Percentiles rank a stretch among this genome's conserved stretches.
Evolutionary conservation across 2,888 invertebrate genomes (phyloP).

Genomic region (Lepas anatifera): DNA sequence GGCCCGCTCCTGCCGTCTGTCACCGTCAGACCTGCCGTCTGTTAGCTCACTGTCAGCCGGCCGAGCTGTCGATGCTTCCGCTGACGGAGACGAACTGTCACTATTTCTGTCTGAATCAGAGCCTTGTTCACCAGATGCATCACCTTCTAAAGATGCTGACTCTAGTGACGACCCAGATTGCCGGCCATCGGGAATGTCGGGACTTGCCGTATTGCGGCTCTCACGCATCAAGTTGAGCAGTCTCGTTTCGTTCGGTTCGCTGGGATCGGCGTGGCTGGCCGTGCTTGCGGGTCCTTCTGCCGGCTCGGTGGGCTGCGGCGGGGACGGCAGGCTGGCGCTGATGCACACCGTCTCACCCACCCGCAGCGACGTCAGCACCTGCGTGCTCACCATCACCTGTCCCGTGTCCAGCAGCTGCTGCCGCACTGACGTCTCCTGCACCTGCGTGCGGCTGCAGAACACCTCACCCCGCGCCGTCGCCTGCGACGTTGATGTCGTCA

Average conservation of each 20-base stretch:
- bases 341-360: conserved; percentile 6
- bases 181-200: no score
- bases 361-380: neutral
- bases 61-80: no score
- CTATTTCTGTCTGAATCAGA: no score
- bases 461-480: neutral
- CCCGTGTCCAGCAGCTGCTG: neutral
- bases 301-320: neutral
- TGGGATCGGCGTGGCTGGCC: neutral
- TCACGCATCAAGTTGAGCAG: neutral
- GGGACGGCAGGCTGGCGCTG: neutral
- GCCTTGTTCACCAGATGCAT: no score
- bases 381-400: conserved; percentile 1
- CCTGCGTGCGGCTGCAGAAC: conserved; percentile 11
- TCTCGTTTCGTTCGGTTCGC: neutral
- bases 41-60: no score
- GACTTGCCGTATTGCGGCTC: neutral
- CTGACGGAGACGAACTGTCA: no score
- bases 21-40: no score
- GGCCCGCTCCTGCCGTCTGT: neutral
- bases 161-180: no score
- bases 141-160: no score
- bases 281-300: no score
- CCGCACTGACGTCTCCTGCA: conserved; percentile 1
- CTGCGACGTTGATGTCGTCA: neutral